phyloP scores from a whole-genome alignment of 1,140 invertebrate species.

The Calycopis cecrops region DNA sequence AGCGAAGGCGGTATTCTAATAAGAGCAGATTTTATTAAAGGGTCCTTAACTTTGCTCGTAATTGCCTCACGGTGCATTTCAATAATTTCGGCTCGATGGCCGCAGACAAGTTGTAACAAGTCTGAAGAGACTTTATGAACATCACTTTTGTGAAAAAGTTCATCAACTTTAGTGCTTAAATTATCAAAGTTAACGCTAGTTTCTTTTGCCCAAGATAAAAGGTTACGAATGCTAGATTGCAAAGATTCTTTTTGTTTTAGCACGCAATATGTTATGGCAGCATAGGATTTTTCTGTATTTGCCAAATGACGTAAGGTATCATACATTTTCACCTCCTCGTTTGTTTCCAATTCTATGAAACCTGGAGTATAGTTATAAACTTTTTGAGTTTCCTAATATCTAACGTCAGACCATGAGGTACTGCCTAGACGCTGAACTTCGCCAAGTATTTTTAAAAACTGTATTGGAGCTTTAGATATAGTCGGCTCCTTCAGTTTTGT shows the following conservation, averaged over 20 bases:
- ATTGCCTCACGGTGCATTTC: conserved; percentile 24
- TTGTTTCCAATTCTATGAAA: conserved; percentile 26
- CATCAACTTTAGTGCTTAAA: conserved; percentile 10
- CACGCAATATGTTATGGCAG: conserved; percentile 25
- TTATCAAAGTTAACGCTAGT: not conserved
- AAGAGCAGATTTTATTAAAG: conserved; percentile 15
- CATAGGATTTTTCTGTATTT: conserved; percentile 24
- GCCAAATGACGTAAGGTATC: conserved; percentile 15
- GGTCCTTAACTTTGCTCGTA: conserved; percentile 20
- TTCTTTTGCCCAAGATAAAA: conserved; percentile 17
- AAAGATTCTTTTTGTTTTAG: conserved; percentile 28
- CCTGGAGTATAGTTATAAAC: conserved; percentile 26
- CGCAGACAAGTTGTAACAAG: conserved; percentile 24
- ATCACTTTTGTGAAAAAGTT: conserved; percentile 20
- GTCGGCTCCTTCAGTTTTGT: conserved; percentile 22
- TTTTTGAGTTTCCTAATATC: conserved; percentile 33
- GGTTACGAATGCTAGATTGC: conserved; percentile 7
- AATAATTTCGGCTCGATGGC: conserved; percentile 24
- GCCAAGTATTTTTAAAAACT: conserved; percentile 22
- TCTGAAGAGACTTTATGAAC: conserved; percentile 23
- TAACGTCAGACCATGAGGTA: conserved; percentile 27
- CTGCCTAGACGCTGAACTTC: conserved; percentile 26
- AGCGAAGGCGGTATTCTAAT: conserved; percentile 23
- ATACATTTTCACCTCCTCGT: conserved; percentile 22
- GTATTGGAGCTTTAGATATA: conserved; percentile 13